These are phyloP conservation scores for Vireo altiloquus DNA, from an alignment of 2,113 vertebrate genomes.

Conservation along the genomic window DNA sequence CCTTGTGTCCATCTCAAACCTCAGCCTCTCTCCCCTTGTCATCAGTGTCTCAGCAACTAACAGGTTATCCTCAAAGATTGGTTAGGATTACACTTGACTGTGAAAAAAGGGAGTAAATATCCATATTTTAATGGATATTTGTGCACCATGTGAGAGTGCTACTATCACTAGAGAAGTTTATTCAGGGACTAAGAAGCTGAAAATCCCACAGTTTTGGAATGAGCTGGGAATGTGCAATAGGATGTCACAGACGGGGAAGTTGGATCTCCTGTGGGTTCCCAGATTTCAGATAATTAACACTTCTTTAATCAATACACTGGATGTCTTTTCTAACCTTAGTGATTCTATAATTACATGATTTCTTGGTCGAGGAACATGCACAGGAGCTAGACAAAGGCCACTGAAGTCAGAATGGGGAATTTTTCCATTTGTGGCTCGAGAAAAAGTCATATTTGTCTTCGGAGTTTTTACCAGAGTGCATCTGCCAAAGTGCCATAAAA, in stretches of 20 bases:
- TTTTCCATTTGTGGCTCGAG: neutral
- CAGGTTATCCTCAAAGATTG: neutral
- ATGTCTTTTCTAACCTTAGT: neutral
- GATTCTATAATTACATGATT: neutral
- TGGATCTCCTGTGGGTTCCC: accelerated
- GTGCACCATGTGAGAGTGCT: neutral
- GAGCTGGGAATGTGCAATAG: neutral
- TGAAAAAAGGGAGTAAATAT: neutral
- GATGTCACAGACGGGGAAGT: neutral
- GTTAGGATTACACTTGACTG: neutral
- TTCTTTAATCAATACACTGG: neutral
- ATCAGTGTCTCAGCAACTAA: neutral
- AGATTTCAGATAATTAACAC: neutral
- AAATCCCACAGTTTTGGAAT: neutral
- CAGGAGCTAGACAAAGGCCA: neutral
- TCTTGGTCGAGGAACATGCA: neutral
- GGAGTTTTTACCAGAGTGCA: neutral
- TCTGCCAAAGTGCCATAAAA: neutral
- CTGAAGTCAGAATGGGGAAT: neutral
- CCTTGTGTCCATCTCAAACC: neutral
- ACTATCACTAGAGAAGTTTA: neutral
- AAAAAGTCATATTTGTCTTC: neutral
- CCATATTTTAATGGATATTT: neutral
- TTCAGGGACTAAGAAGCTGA: neutral
- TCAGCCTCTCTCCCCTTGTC: neutral